Evolutionary conservation across 2,888 invertebrate species (phyloP).

Genomic region (Athrips mouffetella): DNA sequence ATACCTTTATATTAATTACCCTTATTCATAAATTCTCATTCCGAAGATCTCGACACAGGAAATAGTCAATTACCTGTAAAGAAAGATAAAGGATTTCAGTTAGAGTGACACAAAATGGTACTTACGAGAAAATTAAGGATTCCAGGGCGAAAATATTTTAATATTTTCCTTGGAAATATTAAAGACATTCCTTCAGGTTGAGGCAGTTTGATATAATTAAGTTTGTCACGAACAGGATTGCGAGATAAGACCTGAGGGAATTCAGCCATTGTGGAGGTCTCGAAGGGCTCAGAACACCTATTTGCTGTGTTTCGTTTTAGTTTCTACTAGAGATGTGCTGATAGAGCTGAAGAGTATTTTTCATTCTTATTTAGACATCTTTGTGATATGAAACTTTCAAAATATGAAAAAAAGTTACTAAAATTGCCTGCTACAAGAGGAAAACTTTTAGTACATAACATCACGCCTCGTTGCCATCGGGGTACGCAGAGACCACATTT

Average conservation of each 20-base stretch:
- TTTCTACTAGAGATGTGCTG: slow-evolving; percentile 10
- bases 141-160: neutral
- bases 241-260: slow-evolving; percentile 25
- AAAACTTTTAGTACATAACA: too few species aligned
- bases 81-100: slow-evolving; percentile 4
- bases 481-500: too few species aligned
- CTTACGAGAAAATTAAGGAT: neutral
- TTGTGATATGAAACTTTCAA: too few species aligned
- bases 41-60: slow-evolving; percentile 18
- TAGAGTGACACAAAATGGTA: neutral
- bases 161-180: neutral
- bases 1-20: neutral
- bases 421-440: too few species aligned
- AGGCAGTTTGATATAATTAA: slow-evolving; percentile 26
- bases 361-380: too few species aligned
- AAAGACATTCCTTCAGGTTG: slow-evolving; percentile 16
- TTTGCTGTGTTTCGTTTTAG: slow-evolving; percentile 19
- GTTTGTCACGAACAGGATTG: slow-evolving; percentile 24
- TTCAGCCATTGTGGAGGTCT: slow-evolving; percentile 25
- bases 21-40: neutral
- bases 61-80: slow-evolving; percentile 35
- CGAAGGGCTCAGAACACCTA: slow-evolving; percentile 9
- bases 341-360: neutral
- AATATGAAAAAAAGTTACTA: too few species aligned
- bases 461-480: too few species aligned